Conservation (phyloP, 2,888 invertebrate species). For the Bellardia pandia region DNA sequence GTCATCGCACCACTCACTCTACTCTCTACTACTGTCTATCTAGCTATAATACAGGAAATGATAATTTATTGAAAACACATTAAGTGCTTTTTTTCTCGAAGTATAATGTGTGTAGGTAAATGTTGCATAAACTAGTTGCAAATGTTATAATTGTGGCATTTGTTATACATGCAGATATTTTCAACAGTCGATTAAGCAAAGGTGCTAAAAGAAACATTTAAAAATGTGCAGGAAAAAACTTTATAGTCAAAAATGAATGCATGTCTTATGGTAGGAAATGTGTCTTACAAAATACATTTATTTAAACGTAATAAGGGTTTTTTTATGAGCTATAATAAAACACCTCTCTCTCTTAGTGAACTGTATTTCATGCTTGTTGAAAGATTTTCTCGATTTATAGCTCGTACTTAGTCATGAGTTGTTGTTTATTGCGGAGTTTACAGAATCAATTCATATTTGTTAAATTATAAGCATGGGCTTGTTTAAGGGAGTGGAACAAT, state of each 20-base stretch:
- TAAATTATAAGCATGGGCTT: too few species aligned
- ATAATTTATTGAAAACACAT: conserved; percentile 65
- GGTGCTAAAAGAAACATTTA: conserved; percentile 28
- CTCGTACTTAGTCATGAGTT: background rate
- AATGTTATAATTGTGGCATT: conserved; percentile 54
- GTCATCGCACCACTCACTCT: background rate
- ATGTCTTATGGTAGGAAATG: conserved; percentile 17
- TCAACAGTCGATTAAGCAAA: conserved; percentile 62
- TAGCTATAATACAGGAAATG: conserved; percentile 31
- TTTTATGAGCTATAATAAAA: background rate
- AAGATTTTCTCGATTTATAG: background rate
- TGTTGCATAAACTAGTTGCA: conserved; percentile 39
- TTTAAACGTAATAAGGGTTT: conserved; percentile 10
- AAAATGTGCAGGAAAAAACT: background rate
- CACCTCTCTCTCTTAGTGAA: background rate
- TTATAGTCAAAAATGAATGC: background rate
- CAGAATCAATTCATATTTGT: too few species aligned
- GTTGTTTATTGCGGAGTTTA: background rate
- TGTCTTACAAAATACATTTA: conserved; percentile 30
- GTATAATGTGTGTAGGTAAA: conserved; percentile 3
- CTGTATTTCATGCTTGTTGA: conserved; percentile 4
- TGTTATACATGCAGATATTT: conserved; percentile 54
- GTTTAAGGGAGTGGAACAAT: too few species aligned
- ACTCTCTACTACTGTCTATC: background rate
- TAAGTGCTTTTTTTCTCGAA: conserved; percentile 28